Evolutionary conservation across 2,888 invertebrate species (phyloP), one percentile per base, ranked within the genome.

Genomic region (Acleris laterana): DNA sequence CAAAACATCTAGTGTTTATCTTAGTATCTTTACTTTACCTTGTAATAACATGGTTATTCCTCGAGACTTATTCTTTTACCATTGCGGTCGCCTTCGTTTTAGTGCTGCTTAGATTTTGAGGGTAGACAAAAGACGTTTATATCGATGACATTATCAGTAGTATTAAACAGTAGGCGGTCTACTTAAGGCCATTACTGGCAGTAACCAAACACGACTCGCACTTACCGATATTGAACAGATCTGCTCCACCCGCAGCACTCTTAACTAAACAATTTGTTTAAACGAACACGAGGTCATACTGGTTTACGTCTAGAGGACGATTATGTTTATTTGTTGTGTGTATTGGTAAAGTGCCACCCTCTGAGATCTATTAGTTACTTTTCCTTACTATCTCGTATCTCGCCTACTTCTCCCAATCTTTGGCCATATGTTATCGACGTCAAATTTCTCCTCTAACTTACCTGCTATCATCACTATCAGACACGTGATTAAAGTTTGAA

Each of bases 181-280:
- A 44, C 56, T 61, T 61, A 51, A 42, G 22, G 25, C 51, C 56
- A 53, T 59, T 56, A 60, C 53, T 17, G 49, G 49, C 51, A 22
- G 62, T 38, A 55, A 50, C 57, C 32, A 44, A 65, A 57, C 66
- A 51, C 42, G 55, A 22, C 64, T 49, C 20, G 53, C 53, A 65
- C 60, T 65, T 65, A 50, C 51, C 48, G 38, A 61, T 62, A 62
- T 57, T 57, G 66, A 56, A 48, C 51, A 25, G 64, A 55, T 55
- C 55, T 51, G 61, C 22, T 66, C 66, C 62, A 69, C 68, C 73
- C 70, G 69, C 69, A 70, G 48, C 64, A 62, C 48, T 61, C 65
- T 59, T 68, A 63, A 69, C 64, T 69, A 71, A 70, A 70, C 70
- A 75, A 76, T 73, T 74, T 71, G 63, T 68, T 72, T 63, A 71